These are phyloP conservation scores for Pseudonaja textilis DNA, from an alignment of 2,113 vertebrate genomes.

Conservation along the genomic window DNA sequence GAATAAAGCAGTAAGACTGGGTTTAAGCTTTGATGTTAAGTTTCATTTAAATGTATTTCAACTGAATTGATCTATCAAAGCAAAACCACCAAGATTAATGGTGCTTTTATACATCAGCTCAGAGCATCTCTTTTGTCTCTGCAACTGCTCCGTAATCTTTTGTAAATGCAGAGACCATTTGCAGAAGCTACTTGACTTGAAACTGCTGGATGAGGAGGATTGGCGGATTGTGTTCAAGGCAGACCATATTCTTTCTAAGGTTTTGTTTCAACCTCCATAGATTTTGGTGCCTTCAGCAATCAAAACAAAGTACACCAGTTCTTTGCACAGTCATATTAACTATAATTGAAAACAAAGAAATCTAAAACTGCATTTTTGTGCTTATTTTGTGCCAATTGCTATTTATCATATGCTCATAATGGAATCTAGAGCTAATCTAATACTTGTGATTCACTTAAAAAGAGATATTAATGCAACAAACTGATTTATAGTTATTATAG, in stretches of 20 bases:
- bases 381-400: not conserved
- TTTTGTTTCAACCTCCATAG: not conserved
- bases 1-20: not conserved
- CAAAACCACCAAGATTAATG: not conserved
- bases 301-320: not conserved
- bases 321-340: not conserved
- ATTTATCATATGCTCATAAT: not conserved
- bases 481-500: not conserved
- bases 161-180: not conserved
- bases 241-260: not conserved
- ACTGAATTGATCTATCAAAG: not conserved
- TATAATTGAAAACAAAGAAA: not conserved
- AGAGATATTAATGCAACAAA: not conserved
- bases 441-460: not conserved
- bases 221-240: not conserved
- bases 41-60: not conserved
- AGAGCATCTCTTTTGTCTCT: not conserved
- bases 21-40: not conserved
- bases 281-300: not conserved
- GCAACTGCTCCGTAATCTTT: not conserved
- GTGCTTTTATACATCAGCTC: not conserved
- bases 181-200: not conserved
- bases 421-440: not conserved
- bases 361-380: not conserved
- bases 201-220: not conserved